Percentiles rank a stretch among this genome's conserved stretches.
Conservation (phyloP, 2,797 vertebrate species). For the Anguilla marmorata region DNA sequence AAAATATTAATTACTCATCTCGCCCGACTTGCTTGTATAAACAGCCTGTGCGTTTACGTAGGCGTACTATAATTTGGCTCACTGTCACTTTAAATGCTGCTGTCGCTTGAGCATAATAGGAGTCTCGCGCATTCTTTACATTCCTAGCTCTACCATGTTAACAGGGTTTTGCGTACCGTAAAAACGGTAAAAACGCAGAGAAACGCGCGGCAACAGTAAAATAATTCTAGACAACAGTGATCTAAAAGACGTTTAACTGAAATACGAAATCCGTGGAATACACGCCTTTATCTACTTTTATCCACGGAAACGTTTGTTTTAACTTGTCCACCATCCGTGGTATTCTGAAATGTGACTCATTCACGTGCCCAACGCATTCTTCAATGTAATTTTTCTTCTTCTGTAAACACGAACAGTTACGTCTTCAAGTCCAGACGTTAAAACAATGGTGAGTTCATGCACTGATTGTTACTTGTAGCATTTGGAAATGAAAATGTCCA, state of each 20-base stretch:
- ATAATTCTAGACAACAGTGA: neutral
- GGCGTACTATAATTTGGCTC: slow-evolving; percentile 45
- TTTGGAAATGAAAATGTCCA: too few species aligned
- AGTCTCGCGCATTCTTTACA: slow-evolving; percentile 80
- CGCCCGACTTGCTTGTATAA: slow-evolving; percentile 35
- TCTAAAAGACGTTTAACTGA: neutral
- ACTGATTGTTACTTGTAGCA: too few species aligned
- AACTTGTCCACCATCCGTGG: neutral
- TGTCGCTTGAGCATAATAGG: slow-evolving; percentile 71
- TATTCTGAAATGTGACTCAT: too few species aligned
- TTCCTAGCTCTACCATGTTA: slow-evolving; percentile 72
- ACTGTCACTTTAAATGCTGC: slow-evolving; percentile 57
- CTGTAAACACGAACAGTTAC: too few species aligned
- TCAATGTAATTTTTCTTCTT: too few species aligned
- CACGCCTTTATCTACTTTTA: neutral
- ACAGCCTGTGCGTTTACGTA: neutral
- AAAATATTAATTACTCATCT: neutral
- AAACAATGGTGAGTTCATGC: neutral
- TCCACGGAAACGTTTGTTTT: neutral
- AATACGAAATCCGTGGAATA: neutral
- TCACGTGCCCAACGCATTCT: too few species aligned
- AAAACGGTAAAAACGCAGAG: slow-evolving; percentile 43
- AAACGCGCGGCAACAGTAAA: neutral
- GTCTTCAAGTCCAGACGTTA: too few species aligned
- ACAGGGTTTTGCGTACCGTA: slow-evolving; percentile 69